Percentiles rank a stretch among this genome's conserved stretches.
Conservation (phyloP, 2,113 vertebrate species). For the Tychaedon coryphoeus region DNA sequence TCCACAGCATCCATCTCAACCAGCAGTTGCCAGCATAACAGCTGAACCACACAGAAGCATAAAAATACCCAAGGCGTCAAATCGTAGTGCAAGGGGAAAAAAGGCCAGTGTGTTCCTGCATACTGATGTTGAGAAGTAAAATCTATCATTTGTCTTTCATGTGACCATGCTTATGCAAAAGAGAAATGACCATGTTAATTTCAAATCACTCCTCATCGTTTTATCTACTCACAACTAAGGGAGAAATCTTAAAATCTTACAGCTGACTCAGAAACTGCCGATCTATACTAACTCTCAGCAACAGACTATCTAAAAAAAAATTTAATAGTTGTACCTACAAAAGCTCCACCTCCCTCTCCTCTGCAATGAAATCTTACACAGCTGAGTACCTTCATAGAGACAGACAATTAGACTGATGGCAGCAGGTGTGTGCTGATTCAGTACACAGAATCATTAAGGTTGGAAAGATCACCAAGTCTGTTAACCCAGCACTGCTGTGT, state of each 20-base stretch:
- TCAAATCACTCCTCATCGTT: background rate
- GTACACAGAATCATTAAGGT: background rate
- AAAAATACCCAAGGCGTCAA: slow-evolving; percentile 17
- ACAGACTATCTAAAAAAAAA: background rate
- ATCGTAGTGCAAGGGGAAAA: background rate
- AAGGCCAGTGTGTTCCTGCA: background rate
- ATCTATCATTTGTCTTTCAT: background rate
- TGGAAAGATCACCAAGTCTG: background rate
- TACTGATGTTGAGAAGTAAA: background rate
- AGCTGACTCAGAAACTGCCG: background rate
- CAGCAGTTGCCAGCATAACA: slow-evolving; percentile 44
- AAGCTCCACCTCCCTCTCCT: background rate
- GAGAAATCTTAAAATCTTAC: background rate
- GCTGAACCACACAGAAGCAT: slow-evolving; percentile 21
- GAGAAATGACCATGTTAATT: background rate
- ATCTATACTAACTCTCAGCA: background rate
- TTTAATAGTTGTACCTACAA: background rate
- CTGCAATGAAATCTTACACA: background rate
- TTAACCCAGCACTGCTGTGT: background rate
- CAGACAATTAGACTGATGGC: background rate
- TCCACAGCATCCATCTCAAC: background rate
- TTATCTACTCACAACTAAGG: background rate
- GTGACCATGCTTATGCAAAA: background rate
- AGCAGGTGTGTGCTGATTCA: background rate
- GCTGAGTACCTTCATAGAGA: background rate